Base-by-base conservation (phyloP, 2,113 vertebrate genomes). In the Ochotona curzoniae region DNA sequence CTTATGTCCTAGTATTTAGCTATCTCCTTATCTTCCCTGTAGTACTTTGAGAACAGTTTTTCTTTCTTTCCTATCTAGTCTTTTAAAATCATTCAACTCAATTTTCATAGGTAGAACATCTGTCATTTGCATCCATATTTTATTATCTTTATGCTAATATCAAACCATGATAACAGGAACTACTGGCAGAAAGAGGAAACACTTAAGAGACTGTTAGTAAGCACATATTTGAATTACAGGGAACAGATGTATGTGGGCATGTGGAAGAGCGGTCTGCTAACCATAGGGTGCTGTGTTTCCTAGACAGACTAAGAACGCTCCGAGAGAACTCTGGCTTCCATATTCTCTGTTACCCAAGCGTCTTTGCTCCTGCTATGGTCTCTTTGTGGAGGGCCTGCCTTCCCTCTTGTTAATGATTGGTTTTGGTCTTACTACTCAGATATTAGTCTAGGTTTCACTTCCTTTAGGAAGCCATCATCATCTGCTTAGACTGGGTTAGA, bases 51-150 rank as follows among this genome's bases (percentile, higher is more conserved):
- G 57, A 83, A 78, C 35, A 66, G 0, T 69, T 69, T 75, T 71
- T 51, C 70, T 51, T 32, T 67, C 20, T 79, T 30, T 30, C 74
- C 69, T 76, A 0, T 70, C 38, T 85, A 80, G 44, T 85, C 32
- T 88, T 92, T 90, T 13, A 17, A 83, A 94, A 92, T n/a, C 47
- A 69, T 90, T 94, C 54, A 83, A 1, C 64, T 74, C 90, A 64
- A 38, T 89, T 85, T 54, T 92, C 30, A 60, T 70, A 67, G 85
- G 38, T 28, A 80, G 82, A 82, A 35, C 57, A 84, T 4, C 32
- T 74, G 25, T 38, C 63, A 83, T 93, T 92, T 94, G 64, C 35
- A 82, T 83, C 80, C 26, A 15, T 89, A 57, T 69, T 38, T 88
- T 25, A 17, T 84, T 93, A 60, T 61, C 67, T 79, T 87, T 85